Evolutionary conservation across 1,140 invertebrate species (phyloP).

Genomic region (Drosophila bocki): DNA sequence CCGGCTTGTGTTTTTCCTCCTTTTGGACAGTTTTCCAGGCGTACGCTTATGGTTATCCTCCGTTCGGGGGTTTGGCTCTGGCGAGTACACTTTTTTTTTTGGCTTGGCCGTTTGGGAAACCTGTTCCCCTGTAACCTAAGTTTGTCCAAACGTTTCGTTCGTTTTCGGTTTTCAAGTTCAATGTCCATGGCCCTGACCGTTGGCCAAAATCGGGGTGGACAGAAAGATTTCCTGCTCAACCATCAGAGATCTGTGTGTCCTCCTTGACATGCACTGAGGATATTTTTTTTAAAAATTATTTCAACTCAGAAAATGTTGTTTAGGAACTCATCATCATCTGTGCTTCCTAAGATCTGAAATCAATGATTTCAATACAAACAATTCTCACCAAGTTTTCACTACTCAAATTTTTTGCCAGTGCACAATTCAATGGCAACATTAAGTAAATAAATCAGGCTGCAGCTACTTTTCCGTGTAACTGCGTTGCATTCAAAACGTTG

Average conservation of each 20-base stretch:
- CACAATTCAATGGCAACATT: constrained; percentile 1
- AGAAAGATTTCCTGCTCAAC: constrained; percentile 26
- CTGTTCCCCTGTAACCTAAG: constrained; percentile 18
- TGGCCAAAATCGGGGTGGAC: constrained; percentile 17
- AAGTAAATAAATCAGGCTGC: constrained; percentile 9
- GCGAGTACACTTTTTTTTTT: neutral
- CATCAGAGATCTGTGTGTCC: constrained; percentile 5
- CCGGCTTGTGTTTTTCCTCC: constrained; percentile 10
- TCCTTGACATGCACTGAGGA: constrained; percentile 17
- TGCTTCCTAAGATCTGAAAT: too few species aligned
- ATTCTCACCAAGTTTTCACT: too few species aligned
- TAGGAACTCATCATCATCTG: too few species aligned
- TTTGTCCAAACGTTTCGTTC: constrained; percentile 14
- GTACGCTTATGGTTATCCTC: constrained; percentile 15
- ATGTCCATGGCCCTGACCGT: constrained; percentile 66
- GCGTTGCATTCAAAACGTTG: constrained; percentile 3
- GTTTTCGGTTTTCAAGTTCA: constrained; percentile 64
- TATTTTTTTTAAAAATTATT: too few species aligned
- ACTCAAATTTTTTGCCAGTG: neutral
- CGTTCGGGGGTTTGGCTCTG: neutral
- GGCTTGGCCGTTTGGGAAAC: constrained; percentile 22
- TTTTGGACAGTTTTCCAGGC: constrained; percentile 1
- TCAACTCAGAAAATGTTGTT: neutral
- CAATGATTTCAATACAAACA: too few species aligned
- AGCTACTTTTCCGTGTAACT: constrained; percentile 17